Conservation (phyloP, 2,888 invertebrate genomes). For the Ramazzottius varieornatus region DNA sequence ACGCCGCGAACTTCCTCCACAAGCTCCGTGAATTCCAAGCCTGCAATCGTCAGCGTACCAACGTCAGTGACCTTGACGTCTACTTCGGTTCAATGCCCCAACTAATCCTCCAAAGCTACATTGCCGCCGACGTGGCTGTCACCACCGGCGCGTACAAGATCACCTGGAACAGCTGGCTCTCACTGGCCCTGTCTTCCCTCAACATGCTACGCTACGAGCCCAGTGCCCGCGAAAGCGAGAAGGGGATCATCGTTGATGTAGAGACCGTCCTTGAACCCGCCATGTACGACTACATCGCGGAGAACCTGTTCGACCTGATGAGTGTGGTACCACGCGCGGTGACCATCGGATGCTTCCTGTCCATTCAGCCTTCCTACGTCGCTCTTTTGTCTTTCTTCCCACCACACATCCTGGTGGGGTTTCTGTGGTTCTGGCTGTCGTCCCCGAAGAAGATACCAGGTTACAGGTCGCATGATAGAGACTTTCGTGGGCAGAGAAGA, state of each 20-base stretch:
- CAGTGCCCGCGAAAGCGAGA: neutral
- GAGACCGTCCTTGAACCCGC: neutral
- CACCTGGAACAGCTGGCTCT: neutral
- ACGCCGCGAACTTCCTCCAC: neutral
- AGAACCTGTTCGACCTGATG: neutral
- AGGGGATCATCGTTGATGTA: neutral
- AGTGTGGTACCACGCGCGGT: neutral
- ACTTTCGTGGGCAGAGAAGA: neutral
- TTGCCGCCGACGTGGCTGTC: neutral
- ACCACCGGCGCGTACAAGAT: neutral
- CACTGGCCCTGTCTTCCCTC: neutral
- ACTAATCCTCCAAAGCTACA: neutral
- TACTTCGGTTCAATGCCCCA: conserved; percentile 1
- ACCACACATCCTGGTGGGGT: neutral
- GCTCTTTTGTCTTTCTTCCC: neutral
- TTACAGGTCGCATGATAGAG: neutral
- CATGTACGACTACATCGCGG: neutral
- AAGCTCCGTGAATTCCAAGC: neutral
- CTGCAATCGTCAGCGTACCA: neutral
- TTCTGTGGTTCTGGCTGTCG: conserved; percentile 1
- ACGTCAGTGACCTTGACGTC: neutral
- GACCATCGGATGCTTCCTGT: neutral
- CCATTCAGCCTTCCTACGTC: neutral
- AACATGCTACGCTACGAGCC: neutral
- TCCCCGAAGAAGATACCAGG: neutral